phyloP scores from a whole-genome alignment of 2,113 vertebrate genomes.

The Hippocampus guttulatus region DNA sequence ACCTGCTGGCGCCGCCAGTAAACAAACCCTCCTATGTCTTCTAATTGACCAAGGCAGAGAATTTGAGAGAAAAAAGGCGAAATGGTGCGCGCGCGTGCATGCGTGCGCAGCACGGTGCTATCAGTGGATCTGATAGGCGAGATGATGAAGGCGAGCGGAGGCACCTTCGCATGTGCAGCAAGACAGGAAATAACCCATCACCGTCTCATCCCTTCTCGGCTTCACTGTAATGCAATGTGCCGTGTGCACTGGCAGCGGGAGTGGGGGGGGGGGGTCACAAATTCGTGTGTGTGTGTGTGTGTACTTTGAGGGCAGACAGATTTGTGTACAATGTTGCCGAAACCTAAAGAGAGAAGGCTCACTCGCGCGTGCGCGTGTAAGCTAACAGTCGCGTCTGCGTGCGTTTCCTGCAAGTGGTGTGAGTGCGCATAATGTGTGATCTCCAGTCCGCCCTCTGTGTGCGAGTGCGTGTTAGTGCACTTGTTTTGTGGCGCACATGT shows the following conservation, averaged over 20 bases:
- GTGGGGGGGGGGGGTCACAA: not conserved
- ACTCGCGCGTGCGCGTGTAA: not conserved
- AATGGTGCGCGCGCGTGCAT: not conserved
- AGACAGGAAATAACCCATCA: constrained; percentile 56
- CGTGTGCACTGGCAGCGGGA: constrained; percentile 12
- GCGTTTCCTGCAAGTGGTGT: not conserved
- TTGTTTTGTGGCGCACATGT: not conserved
- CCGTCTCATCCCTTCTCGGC: not conserved
- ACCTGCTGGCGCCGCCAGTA: no score
- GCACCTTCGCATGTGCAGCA: constrained; percentile 45
- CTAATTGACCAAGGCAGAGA: not conserved
- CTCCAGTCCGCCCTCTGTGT: not conserved
- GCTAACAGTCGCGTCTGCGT: not conserved
- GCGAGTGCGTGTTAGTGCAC: not conserved
- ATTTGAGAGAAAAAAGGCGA: not conserved
- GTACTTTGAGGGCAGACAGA: constrained; percentile 14
- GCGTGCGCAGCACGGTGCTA: no score
- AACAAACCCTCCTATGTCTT: not conserved
- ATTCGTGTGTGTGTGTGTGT: no score
- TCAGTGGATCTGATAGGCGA: constrained; percentile 41
- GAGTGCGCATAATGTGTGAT: not conserved
- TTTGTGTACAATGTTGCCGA: constrained; percentile 42
- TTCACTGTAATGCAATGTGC: not conserved
- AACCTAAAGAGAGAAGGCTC: constrained; percentile 22
- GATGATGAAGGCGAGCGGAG: constrained; percentile 42